These are phyloP conservation scores for Platerodrilus igneus DNA, from an alignment of 2,888 invertebrate genomes.

Conservation along the genomic window DNA sequence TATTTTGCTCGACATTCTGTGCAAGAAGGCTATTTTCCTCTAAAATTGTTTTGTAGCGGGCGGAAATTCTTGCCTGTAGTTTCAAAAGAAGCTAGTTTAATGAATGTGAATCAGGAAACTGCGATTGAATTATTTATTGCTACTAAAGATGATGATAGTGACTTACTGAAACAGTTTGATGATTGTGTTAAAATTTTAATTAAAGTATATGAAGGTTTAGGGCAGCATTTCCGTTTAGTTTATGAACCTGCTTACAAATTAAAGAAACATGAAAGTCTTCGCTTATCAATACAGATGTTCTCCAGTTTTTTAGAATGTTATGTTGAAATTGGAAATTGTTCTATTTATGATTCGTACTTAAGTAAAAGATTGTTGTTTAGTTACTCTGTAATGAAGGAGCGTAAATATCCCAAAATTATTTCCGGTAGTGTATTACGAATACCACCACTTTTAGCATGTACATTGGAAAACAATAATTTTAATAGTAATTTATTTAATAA, in stretches of 20 bases:
- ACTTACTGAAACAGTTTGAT: constrained; percentile 55
- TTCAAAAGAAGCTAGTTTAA: constrained; percentile 49
- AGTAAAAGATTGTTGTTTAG: constrained; percentile 73
- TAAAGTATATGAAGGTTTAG: constrained; percentile 60
- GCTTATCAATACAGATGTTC: constrained; percentile 69
- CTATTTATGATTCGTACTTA: constrained; percentile 67
- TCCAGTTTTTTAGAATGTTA: constrained; percentile 60
- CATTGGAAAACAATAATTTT: constrained; percentile 60
- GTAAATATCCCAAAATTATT: constrained; percentile 62
- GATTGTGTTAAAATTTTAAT: constrained; percentile 52
- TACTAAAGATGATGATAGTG: constrained; percentile 47
- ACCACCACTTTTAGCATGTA: constrained; percentile 68
- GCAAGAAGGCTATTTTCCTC: constrained; percentile 59
- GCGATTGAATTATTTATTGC: constrained; percentile 63
- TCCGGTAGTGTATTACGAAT: constrained; percentile 70
- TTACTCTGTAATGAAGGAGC: constrained; percentile 56
- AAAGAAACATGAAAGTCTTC: constrained; percentile 60
- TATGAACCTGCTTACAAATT: constrained; percentile 60
- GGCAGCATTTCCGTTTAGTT: constrained; percentile 63
- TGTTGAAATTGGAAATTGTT: constrained; percentile 70
- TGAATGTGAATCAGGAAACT: constrained; percentile 65
- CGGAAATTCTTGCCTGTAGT: constrained; percentile 59
- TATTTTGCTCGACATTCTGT: constrained; percentile 66
- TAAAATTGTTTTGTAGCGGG: constrained; percentile 67
- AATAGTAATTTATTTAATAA: constrained; percentile 24